These are phyloP conservation scores for Coregonus suidteri DNA, from an alignment of 2,797 vertebrate genomes.

Conservation along the genomic window DNA sequence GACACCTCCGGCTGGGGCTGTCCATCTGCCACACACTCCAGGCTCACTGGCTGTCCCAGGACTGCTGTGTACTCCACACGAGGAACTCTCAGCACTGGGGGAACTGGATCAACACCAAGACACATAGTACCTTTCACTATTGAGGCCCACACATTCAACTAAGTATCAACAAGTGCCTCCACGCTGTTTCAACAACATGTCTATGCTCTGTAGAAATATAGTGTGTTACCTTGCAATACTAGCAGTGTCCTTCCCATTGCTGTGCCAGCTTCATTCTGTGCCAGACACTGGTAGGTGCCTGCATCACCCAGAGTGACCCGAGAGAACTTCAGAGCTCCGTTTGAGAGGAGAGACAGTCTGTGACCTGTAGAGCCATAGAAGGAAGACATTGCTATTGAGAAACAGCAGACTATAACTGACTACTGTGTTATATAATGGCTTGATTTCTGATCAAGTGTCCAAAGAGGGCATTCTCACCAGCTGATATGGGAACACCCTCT, in stretches of 20 bases:
- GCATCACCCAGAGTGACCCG: constrained; percentile 78
- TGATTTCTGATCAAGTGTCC: neutral
- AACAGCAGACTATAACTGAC: neutral
- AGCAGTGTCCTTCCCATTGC: constrained; percentile 80
- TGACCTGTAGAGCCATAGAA: constrained; percentile 62
- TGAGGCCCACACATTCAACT: neutral
- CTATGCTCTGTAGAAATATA: neutral
- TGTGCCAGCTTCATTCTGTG: constrained; percentile 83
- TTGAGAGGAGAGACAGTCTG: constrained; percentile 73
- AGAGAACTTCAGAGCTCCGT: constrained; percentile 81
- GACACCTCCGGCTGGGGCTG: constrained; percentile 76
- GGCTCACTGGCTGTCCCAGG: constrained; percentile 68
- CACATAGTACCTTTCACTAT: constrained; percentile 5
- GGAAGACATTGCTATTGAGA: neutral
- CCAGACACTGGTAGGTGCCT: constrained; percentile 86
- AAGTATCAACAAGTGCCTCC: neutral
- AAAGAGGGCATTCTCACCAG: constrained; percentile 62
- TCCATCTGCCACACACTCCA: constrained; percentile 75
- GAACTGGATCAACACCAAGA: constrained; percentile 63
- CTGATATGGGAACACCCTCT: constrained; percentile 79
- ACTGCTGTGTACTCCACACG: constrained; percentile 68
- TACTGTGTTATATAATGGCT: neutral
- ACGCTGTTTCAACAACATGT: neutral
- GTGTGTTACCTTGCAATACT: constrained; percentile 82
- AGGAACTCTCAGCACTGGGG: constrained; percentile 76